Evolutionary conservation across 2,888 invertebrate species (phyloP), one percentile per base, ranked within the genome.

Genomic region (Phyllotreta cruciferae): DNA sequence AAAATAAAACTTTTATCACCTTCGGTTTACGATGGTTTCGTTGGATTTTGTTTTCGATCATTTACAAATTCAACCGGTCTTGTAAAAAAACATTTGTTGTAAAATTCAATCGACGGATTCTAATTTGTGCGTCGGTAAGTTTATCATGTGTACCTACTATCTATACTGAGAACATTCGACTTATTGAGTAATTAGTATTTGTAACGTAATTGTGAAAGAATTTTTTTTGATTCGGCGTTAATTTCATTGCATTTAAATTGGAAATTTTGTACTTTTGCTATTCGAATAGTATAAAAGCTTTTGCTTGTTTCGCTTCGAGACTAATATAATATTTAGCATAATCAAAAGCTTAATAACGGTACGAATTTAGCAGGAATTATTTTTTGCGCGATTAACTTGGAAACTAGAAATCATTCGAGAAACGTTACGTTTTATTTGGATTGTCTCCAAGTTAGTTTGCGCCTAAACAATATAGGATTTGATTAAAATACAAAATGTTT

Each of bases 61-160:
- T 35, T 52, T 36, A 11, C 13, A 44, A 44, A 44, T 13, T 44
- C 44, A 44, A 41, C 44, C 44, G 44, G 14, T 44, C 9, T 6
- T 44, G 44, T 44, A 13, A 44, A n/a, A 10, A 38, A 41, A 44
- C 44, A 44, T 10, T 44, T 44, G 14, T 44, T 6, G 11, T 47
- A 47, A 9, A 47, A 35, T 50, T 36, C 35, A 50, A 50, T 50
- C 52, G 10, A 52, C 52, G 14, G 37, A 37, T 52, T 37, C 47
- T 52, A 52, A 52, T 52, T 52, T 52, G 37, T 52, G n/a, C 44
- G 35, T 58, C 53, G 60, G 60, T 60, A 53, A 60, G 60, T 60
- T 60, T 57, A 24, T 52, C 37, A 37, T 52, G 14, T 52, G 9
- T 38, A 9, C 24, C 24, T 60, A 60, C 44, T 60, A 60, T 44